These are phyloP conservation scores for Falco concolor DNA, from an alignment of 2,797 vertebrate species.

Conservation along the genomic window DNA sequence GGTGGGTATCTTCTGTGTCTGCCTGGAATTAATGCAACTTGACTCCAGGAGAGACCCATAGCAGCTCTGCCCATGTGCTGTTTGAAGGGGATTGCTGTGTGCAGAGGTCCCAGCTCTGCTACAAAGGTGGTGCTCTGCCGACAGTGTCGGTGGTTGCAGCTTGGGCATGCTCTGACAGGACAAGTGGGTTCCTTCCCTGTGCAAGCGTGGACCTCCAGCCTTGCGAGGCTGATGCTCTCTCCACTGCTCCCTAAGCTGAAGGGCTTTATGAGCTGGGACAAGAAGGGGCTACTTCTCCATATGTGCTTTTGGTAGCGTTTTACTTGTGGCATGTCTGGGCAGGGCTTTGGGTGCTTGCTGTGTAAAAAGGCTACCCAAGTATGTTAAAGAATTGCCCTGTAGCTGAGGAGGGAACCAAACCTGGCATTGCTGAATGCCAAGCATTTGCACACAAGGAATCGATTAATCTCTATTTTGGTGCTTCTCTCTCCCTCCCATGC, in stretches of 20 bases:
- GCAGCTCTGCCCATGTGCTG: background rate
- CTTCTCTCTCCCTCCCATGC: background rate
- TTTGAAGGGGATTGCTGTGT: background rate
- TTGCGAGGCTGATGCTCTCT: background rate
- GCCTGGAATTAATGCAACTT: background rate
- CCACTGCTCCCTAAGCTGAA: background rate
- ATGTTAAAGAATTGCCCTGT: background rate
- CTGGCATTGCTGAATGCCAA: background rate
- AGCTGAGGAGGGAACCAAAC: background rate
- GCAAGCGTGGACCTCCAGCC: background rate
- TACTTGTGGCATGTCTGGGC: background rate
- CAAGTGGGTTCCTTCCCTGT: rapidly evolving
- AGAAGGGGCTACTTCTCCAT: background rate
- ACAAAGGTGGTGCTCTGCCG: background rate
- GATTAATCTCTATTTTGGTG: background rate
- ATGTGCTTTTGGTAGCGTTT: rapidly evolving
- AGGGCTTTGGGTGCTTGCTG: background rate
- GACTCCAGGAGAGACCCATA: background rate
- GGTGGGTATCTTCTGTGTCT: background rate
- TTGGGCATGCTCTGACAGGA: background rate
- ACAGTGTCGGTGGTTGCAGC: background rate
- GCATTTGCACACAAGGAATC: background rate
- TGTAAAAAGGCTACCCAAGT: background rate
- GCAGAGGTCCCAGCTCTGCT: background rate
- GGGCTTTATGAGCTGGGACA: background rate